Percentiles rank a stretch among this genome's conserved stretches.
Conservation (phyloP, 2,888 invertebrate genomes). For the Colletes collaris region DNA sequence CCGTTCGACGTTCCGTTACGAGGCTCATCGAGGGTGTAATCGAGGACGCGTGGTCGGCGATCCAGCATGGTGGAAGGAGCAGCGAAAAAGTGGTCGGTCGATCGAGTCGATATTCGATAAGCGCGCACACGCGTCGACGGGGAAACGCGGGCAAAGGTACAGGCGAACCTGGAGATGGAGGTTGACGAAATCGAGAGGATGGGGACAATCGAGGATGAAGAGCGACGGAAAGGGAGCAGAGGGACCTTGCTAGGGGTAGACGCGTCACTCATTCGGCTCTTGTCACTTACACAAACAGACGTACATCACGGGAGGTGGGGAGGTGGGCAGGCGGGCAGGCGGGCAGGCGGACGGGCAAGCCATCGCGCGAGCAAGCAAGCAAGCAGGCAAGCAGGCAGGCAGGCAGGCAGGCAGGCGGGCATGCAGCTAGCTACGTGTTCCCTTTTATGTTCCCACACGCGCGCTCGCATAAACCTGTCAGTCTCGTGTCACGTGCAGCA, state of each 20-base stretch:
- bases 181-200: constrained; percentile 22
- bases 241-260: constrained; percentile 67
- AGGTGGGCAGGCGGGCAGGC: constrained; percentile 63
- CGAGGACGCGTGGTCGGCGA: too few relatives aligned
- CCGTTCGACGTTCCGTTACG: too few relatives aligned
- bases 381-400: constrained; percentile 22
- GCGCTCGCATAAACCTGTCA: constrained; percentile 83
- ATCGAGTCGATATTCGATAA: background rate
- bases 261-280: constrained; percentile 81
- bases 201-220: constrained; percentile 34
- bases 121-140: background rate
- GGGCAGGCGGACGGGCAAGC: constrained; percentile 72
- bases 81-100: too few relatives aligned
- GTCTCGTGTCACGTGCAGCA: constrained; percentile 82
- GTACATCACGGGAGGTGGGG: constrained; percentile 80
- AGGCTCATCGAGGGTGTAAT: too few relatives aligned
- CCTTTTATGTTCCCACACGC: constrained; percentile 82
- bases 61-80: too few relatives aligned
- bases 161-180: constrained; percentile 8
- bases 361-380: constrained; percentile 71
- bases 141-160: background rate
- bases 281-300: constrained; percentile 83
- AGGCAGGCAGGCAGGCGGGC: constrained; percentile 40
- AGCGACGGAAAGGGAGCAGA: constrained; percentile 39
- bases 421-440: constrained; percentile 78